Conservation (phyloP, 2,888 invertebrate genomes). For the Cremastinae sp. region DNA sequence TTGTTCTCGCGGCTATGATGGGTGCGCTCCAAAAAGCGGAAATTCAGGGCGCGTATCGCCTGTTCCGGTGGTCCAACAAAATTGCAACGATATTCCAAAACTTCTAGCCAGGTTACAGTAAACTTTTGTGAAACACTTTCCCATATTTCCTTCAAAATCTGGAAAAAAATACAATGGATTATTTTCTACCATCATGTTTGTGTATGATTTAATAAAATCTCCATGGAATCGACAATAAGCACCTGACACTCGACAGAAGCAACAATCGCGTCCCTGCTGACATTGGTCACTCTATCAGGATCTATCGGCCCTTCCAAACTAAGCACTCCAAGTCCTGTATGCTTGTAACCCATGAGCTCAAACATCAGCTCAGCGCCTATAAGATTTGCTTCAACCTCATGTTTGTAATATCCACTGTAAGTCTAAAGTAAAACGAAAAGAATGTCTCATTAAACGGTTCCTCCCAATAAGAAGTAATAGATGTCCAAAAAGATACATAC, state of each 20-base stretch:
- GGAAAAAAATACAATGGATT: conserved; percentile 67
- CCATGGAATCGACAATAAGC: too few relatives aligned
- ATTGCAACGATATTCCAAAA: conserved; percentile 84
- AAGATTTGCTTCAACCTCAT: conserved; percentile 91
- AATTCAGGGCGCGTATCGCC: conserved; percentile 81
- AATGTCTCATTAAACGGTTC: background rate
- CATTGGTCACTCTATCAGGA: conserved; percentile 89
- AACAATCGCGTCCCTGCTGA: conserved; percentile 91
- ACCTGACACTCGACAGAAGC: conserved; percentile 95
- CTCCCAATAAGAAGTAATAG: conserved; percentile 5
- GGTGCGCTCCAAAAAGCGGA: conserved; percentile 79
- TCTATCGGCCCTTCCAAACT: conserved; percentile 89
- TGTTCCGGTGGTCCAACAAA: conserved; percentile 82
- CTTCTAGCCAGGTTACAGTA: conserved; percentile 85
- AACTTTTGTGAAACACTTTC: conserved; percentile 84
- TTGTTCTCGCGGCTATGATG: conserved; percentile 74
- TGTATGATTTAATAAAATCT: too few relatives aligned
- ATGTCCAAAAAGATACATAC: conserved; percentile 80
- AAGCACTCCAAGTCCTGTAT: conserved; percentile 82
- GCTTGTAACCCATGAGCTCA: conserved; percentile 91
- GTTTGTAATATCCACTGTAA: conserved; percentile 93
- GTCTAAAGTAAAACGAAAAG: conserved; percentile 82
- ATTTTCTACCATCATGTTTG: too few relatives aligned
- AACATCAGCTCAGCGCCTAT: conserved; percentile 89
- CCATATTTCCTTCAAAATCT: conserved; percentile 90